Base-by-base conservation (phyloP, 2,888 invertebrate genomes). In the Pimpla rufipes region DNA sequence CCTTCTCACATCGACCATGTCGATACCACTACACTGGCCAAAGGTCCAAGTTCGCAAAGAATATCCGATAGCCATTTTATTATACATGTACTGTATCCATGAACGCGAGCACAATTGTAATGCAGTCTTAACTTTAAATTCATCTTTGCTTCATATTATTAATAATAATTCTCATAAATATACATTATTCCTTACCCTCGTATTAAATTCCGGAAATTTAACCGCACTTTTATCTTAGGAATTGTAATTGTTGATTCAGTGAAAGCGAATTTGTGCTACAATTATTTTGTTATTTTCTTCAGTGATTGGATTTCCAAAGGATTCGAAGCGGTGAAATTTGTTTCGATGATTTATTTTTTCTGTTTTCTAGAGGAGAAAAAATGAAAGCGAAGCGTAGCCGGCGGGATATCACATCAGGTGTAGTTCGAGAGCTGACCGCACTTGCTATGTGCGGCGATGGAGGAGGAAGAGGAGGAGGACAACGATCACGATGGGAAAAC, bases 401-500 rank as follows among this genome's bases (percentile, higher is more conserved):
- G 66, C 23, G 73, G 50, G 37, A 67, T 77, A 81, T 81, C 66
- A 64, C 73, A 76, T 23, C 37, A 45, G 66, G 42, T 21, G 66
- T 23, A 66, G 16, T 29, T 23, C 66, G 45, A 59, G 57, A 62
- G 75, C 55, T 76, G 79, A 47, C 40, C 50, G 23, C 57, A 37
- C 55, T n/a, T 2, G 23, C 71, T 21, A 74, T 68, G 52, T 50
- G 45, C 5, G 10, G 35, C 0, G 23, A n/a, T 40, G 66, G 67
- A 57, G 42, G 35, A 66, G 40, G 23, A 40, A 57, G 50, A 67
- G 67, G 37, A 59, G 45, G 37, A 59, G 16, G 68, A 71, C 45
- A 35, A 47, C 45, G 35, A 66, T 45, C 50, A 73, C 35, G 81
- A 81, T 67, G 42, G 57, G 71, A 81, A 81, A 77, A 77, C 71